Evolutionary conservation across 2,888 invertebrate species (phyloP), one percentile per base, ranked within the genome.

Genomic region (Epinotia nisella): DNA sequence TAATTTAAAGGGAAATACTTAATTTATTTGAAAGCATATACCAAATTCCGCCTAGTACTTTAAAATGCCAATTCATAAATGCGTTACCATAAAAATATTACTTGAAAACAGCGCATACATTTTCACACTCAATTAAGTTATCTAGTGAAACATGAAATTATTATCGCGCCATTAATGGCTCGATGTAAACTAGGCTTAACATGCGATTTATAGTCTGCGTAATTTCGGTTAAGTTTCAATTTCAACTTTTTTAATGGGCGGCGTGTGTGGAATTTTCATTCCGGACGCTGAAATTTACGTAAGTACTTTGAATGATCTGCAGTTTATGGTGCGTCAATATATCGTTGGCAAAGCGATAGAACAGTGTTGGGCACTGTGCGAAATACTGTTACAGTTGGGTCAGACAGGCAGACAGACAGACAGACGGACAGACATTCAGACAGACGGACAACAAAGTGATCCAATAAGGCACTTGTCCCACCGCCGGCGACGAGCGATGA

Each of bases 121-220:
- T 35, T 55, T 39, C 39, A 24, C 15, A 55, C 39, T 55, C 39
- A 55, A 55, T 66, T 10, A 41, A 35, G n/a, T 13, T 10, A 10
- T 66, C 53, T 39, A 39, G 39, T 56, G 55, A 5, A 53, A 65
- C 65, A 35, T 19, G 13, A 29, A 55, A 55, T 41, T 19, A 55
- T 21, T 65, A 21, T 66, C 21, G 41, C 29, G 15, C 65, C 39
- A 56, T 55, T 66, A 56, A 41, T n/a, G n/a, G 11, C 53, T 41
- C 5, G 56, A 41, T 66, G 66, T 66, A 39, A 66, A 66, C 66
- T 41, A 41, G 41, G 66, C 66, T 56, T 66, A 69, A 59, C 58
- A 51, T n/a, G 21, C 77, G 75, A 74, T 76, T 81, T 83, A 83
- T 81, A 79, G 79, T 75, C 78, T 79, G 77, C 77, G 78, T 76